Evolutionary conservation across 1,140 invertebrate species (phyloP).

Genomic region (Augochlora pura): DNA sequence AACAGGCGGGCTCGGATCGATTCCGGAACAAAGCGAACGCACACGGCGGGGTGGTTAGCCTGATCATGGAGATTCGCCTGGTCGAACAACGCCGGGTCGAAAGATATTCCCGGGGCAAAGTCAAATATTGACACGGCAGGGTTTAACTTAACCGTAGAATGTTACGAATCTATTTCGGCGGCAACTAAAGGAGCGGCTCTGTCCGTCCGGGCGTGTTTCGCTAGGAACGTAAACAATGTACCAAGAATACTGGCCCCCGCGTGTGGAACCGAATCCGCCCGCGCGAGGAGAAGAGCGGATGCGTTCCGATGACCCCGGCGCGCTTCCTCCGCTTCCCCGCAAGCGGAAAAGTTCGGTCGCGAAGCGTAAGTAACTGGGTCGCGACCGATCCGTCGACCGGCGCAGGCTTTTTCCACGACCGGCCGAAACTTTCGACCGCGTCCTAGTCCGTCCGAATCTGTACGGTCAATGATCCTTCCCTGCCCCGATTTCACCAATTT

Average conservation of each 20-base stretch:
- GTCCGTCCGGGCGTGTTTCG: slow-evolving; percentile 25
- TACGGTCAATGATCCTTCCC: slow-evolving; percentile 55
- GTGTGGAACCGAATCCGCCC: neutral
- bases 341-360: neutral
- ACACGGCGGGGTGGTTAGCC: neutral
- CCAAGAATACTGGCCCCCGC: slow-evolving; percentile 24
- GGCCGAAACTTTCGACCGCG: slow-evolving; percentile 54
- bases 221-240: slow-evolving; percentile 40
- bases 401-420: slow-evolving; percentile 45
- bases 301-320: slow-evolving; percentile 6
- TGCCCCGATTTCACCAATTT: slow-evolving; percentile 60
- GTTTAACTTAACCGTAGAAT: slow-evolving; percentile 25
- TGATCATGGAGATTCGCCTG: neutral
- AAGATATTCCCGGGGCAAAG: slow-evolving; percentile 15
- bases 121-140: slow-evolving; percentile 37
- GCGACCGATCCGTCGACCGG: neutral
- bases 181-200: slow-evolving; percentile 35
- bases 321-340: neutral
- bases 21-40: too few species aligned
- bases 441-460: slow-evolving; percentile 49
- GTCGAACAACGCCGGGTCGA: neutral
- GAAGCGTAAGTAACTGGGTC: slow-evolving; percentile 32
- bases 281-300: neutral
- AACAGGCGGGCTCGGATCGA: too few species aligned
- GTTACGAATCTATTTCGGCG: slow-evolving; percentile 40